phyloP scores from a whole-genome alignment of 2,888 invertebrate species.

The Clitarchus hookeri region DNA sequence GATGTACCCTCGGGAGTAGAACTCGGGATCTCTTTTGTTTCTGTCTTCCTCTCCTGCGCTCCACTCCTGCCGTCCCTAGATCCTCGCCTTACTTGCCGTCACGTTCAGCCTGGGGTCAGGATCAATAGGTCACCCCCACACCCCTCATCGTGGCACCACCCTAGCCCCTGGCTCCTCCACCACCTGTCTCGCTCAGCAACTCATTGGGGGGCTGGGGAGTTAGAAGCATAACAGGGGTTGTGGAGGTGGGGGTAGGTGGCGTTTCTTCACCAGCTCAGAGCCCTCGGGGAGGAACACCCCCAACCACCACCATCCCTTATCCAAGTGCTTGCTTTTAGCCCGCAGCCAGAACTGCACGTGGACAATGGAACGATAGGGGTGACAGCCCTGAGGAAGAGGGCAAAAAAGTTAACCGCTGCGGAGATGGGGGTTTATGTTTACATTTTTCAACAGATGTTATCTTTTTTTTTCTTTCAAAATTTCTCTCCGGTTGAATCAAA shows the following conservation, averaged over 20 bases:
- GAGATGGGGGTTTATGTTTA: not conserved
- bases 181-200: constrained; percentile 20
- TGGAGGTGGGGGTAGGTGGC: not conserved
- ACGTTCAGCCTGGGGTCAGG: constrained; percentile 39
- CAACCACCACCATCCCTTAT: not conserved
- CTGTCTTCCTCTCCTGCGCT: constrained; percentile 34
- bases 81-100: constrained; percentile 35
- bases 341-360: not conserved
- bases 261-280: not conserved
- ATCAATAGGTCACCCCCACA: constrained; percentile 42
- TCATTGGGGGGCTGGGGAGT: not conserved
- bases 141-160: constrained; percentile 16
- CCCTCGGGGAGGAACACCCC: not conserved
- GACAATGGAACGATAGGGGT: not conserved
- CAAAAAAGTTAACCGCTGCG: not conserved
- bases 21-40: constrained; percentile 43
- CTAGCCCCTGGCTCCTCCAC: not conserved
- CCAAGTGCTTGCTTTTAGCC: not conserved
- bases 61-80: constrained; percentile 28
- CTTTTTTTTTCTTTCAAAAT: not conserved
- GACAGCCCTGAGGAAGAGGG: not conserved
- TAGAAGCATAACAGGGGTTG: not conserved
- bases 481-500: not conserved
- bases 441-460: constrained; percentile 11
- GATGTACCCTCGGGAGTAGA: constrained; percentile 53